phyloP scores from a whole-genome alignment of 2,797 vertebrate species.

The Sebastes iracundus region DNA sequence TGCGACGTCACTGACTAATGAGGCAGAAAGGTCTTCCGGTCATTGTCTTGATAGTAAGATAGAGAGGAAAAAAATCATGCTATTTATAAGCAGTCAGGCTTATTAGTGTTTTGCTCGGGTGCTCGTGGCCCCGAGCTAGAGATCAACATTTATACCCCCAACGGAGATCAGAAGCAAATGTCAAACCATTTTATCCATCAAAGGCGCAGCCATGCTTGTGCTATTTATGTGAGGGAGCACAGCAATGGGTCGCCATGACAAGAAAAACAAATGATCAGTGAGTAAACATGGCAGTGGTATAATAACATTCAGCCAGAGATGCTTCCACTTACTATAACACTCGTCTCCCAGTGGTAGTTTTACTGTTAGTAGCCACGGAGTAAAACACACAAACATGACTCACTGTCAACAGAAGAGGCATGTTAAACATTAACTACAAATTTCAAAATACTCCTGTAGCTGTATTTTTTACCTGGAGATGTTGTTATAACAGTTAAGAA shows the following conservation, averaged over 20 bases:
- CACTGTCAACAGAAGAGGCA: constrained; percentile 13
- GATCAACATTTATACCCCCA: constrained; percentile 71
- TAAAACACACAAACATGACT: constrained; percentile 26
- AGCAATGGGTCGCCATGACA: constrained; percentile 35
- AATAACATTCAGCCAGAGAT: constrained; percentile 33
- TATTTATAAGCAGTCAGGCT: constrained; percentile 39
- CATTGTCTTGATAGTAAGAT: constrained; percentile 20
- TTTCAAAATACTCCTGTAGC: background rate
- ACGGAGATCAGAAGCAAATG: constrained; percentile 77
- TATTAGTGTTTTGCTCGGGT: constrained; percentile 52
- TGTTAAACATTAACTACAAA: background rate
- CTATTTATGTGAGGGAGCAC: constrained; percentile 64
- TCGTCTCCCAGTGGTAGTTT: background rate
- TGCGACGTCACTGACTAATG: constrained; percentile 16
- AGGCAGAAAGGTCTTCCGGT: constrained; percentile 31
- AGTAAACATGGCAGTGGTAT: constrained; percentile 49
- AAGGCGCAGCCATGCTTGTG: constrained; percentile 64
- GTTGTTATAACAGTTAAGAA: background rate
- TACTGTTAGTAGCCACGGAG: background rate
- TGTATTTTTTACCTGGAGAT: background rate
- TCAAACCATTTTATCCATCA: constrained; percentile 78
- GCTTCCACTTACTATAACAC: constrained; percentile 9
- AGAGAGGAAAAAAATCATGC: background rate
- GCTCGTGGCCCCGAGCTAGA: constrained; percentile 61
- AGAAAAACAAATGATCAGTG: constrained; percentile 24